phyloP scores from a whole-genome alignment of 2,797 vertebrate species.

The Syndactyla subalaris region DNA sequence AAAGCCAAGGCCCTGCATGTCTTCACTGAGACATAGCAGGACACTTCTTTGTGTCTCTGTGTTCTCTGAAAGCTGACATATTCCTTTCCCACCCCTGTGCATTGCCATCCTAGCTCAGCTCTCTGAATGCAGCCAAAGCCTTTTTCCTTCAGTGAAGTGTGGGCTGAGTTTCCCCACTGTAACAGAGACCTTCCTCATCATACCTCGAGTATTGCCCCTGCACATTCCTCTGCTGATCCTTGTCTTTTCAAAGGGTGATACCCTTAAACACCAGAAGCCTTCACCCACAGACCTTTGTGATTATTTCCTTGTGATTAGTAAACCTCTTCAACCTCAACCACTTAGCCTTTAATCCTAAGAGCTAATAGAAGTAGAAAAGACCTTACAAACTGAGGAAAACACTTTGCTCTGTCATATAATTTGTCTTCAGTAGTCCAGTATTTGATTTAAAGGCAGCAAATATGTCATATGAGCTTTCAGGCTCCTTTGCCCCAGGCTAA shows the following conservation, averaged over 20 bases:
- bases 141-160: background rate
- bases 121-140: background rate
- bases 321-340: background rate
- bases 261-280: background rate
- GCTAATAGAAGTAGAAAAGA: background rate
- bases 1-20: background rate
- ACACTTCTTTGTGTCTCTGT: background rate
- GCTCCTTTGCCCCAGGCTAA: background rate
- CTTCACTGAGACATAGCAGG: background rate
- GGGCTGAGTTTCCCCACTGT: background rate
- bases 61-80: background rate
- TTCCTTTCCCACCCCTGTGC: background rate
- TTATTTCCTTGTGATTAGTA: background rate
- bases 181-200: background rate
- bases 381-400: background rate
- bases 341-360: constrained; percentile 3
- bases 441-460: background rate
- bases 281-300: background rate
- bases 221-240: constrained; percentile 36
- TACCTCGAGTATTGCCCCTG: background rate
- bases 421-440: background rate
- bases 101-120: background rate
- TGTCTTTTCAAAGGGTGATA: background rate
- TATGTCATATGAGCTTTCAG: background rate
- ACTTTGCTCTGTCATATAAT: background rate